Evolutionary conservation across 2,113 vertebrate genomes (phyloP).

Genomic region (Coturnix japonica): DNA sequence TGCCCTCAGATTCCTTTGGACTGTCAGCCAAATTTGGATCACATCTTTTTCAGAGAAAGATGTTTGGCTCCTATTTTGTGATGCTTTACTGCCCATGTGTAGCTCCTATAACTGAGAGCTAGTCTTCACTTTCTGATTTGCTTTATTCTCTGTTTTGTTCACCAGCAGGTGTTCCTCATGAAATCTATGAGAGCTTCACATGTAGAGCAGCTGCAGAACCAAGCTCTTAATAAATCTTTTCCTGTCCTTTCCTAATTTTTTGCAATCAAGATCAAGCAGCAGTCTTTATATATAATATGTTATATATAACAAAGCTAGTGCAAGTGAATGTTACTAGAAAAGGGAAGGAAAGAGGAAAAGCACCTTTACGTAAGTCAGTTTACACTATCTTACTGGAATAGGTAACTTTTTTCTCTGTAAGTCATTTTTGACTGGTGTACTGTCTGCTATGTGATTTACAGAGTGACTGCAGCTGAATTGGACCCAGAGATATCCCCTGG

Average conservation of each 20-base stretch:
- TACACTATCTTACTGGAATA: not conserved
- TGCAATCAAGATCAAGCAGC: not conserved
- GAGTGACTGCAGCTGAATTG: not conserved
- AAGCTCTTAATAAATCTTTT: slow-evolving; percentile 22
- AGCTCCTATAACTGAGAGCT: not conserved
- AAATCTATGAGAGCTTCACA: slow-evolving; percentile 18
- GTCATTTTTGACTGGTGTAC: not conserved
- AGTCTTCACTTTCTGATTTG: slow-evolving; percentile 27
- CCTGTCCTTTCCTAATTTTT: slow-evolving; percentile 25
- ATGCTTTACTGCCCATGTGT: not conserved
- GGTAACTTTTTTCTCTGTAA: not conserved
- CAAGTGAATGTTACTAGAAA: not conserved
- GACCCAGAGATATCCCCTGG: not conserved
- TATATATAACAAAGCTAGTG: not conserved
- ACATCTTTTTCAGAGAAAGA: not conserved
- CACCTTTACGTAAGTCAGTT: not conserved
- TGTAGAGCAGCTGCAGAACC: not conserved
- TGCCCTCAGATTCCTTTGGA: not conserved
- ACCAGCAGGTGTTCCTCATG: slow-evolving; percentile 35
- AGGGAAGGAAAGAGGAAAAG: not conserved
- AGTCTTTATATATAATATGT: not conserved
- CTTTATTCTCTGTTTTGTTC: slow-evolving; percentile 35
- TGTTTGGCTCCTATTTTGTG: not conserved
- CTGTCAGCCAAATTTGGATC: not conserved
- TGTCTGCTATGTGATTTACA: not conserved